A percentile compares a stretch with the other conserved stretches of the same genome.
These are phyloP conservation scores for Dasypolia templi DNA, from an alignment of 2,888 invertebrate species.

Conservation along the genomic window DNA sequence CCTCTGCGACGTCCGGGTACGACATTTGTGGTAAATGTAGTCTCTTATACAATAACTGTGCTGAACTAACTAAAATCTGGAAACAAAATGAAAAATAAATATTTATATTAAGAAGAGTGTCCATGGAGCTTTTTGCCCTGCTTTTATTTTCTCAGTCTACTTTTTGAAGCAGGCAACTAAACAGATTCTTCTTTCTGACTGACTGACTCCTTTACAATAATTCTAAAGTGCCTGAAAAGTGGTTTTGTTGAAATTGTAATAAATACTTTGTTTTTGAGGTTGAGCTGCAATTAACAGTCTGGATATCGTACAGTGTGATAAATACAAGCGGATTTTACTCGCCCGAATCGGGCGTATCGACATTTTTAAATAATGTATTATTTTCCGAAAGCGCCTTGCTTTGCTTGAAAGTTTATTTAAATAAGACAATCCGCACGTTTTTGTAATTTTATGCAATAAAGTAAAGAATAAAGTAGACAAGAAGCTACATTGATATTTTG, in stretches of 20 bases:
- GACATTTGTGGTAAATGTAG: slow-evolving; percentile 83
- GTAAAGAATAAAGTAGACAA: too few species aligned
- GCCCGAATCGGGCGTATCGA: too few species aligned
- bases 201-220: not conserved
- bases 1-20: slow-evolving; percentile 86
- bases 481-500: too few species aligned
- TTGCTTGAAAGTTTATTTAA: too few species aligned
- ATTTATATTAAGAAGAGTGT: not conserved
- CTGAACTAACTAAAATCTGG: slow-evolving; percentile 83
- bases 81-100: slow-evolving; percentile 44
- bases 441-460: too few species aligned
- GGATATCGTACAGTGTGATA: not conserved
- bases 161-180: not conserved
- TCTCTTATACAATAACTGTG: slow-evolving; percentile 81
- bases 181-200: not conserved
- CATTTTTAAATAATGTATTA: too few species aligned
- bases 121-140: not conserved
- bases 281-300: not conserved
- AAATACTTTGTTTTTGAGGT: not conserved
- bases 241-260: not conserved
- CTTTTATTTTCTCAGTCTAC: too few species aligned
- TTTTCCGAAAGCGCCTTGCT: too few species aligned
- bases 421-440: too few species aligned
- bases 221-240: not conserved
- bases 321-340: not conserved